phyloP scores from a whole-genome alignment of 2,888 invertebrate genomes.

The Coecobrya sp. region DNA sequence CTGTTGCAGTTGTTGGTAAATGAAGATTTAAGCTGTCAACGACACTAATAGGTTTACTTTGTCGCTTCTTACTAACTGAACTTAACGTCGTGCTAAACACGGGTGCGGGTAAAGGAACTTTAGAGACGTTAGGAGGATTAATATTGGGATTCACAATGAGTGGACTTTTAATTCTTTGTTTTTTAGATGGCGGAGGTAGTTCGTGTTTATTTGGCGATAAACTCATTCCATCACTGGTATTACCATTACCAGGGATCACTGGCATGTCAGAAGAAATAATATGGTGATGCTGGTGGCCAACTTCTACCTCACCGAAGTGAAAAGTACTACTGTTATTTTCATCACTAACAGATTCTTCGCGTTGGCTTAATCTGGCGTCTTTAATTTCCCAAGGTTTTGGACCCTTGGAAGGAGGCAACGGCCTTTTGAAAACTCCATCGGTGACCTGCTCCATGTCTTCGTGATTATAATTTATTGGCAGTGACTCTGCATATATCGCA shows the following conservation, averaged over 20 bases:
- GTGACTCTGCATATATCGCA: slow-evolving; percentile 61
- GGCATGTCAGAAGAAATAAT: not conserved
- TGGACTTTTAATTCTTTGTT: slow-evolving; percentile 79
- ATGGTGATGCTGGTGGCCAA: not conserved
- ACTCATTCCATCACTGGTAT: slow-evolving; percentile 14
- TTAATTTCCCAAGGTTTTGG: slow-evolving; percentile 73
- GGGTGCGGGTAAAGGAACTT: slow-evolving; percentile 80
- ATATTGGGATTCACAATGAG: slow-evolving; percentile 72
- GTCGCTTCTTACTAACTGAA: slow-evolving; percentile 81
- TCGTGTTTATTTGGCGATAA: slow-evolving; percentile 42
- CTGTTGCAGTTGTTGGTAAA: slow-evolving; percentile 82
- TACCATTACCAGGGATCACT: not conserved
- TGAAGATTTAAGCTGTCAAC: slow-evolving; percentile 83
- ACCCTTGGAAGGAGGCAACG: slow-evolving; percentile 71
- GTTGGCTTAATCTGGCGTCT: slow-evolving; percentile 62
- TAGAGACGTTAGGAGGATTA: slow-evolving; percentile 65
- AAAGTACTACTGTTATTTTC: slow-evolving; percentile 57
- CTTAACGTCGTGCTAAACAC: slow-evolving; percentile 85
- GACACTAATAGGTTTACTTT: slow-evolving; percentile 80
- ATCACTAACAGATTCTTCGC: slow-evolving; percentile 58
- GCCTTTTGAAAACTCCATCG: slow-evolving; percentile 78
- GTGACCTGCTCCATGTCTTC: slow-evolving; percentile 77
- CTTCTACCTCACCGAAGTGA: slow-evolving; percentile 24
- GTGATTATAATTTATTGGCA: slow-evolving; percentile 62
- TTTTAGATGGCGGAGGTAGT: slow-evolving; percentile 67